Conservation (phyloP, 30 jellyfish, hydroid and myxozoan species). For the Hydractinia echinata region DNA sequence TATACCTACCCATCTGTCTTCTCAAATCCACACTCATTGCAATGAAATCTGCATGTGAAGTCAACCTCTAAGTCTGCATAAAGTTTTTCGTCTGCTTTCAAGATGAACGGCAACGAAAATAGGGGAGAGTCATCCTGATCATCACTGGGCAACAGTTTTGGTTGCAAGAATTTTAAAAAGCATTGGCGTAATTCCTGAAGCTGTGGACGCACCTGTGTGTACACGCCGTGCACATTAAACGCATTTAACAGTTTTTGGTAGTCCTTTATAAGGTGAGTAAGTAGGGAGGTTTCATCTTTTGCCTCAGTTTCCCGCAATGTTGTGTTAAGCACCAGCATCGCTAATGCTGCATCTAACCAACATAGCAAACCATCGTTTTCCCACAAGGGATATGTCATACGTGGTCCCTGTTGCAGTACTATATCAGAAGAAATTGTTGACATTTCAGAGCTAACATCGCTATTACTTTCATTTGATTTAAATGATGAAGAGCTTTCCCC, state of each 20-base stretch:
- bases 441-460: background rate
- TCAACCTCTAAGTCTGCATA: conserved; percentile 6
- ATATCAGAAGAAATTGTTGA: too few relatives aligned
- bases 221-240: background rate
- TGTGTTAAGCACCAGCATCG: conserved; percentile 19
- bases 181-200: conserved; percentile 5
- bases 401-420: background rate
- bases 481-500: background rate
- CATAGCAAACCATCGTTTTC: conserved; percentile 35
- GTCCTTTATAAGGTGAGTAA: background rate
- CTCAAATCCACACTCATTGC: conserved; percentile 21
- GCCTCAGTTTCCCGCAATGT: background rate
- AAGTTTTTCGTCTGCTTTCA: conserved; percentile 14
- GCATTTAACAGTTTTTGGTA: background rate
- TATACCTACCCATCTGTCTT: conserved; percentile 9
- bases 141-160: conserved; percentile 13
- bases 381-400: conserved; percentile 19
- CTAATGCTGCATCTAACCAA: conserved; percentile 27
- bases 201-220: background rate
- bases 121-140: conserved; percentile 26
- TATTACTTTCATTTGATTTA: background rate
- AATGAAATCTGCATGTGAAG: background rate
- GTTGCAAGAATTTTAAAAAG: conserved; percentile 12
- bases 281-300: conserved; percentile 1
- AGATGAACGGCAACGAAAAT: background rate